Conservation (phyloP, 2,888 invertebrate genomes). For the Euclidia mi region DNA sequence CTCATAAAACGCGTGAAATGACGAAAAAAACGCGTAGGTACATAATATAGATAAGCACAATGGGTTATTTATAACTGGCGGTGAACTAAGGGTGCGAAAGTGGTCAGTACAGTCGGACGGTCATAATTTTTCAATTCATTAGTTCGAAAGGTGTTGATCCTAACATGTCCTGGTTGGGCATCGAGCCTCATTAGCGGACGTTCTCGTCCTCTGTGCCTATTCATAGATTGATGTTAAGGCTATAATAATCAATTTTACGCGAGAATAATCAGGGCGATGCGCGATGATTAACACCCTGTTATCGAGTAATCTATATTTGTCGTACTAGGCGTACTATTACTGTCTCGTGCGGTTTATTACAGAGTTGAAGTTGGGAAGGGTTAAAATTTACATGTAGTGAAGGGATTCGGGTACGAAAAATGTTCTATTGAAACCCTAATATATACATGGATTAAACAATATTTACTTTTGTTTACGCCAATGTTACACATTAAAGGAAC, state of each 20-base stretch:
- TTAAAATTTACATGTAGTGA: too few species aligned
- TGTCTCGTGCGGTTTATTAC: too few species aligned
- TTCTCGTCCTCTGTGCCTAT: conserved; percentile 59
- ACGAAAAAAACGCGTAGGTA: conserved; percentile 44
- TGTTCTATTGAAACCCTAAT: too few species aligned
- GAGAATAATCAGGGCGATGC: conserved; percentile 13
- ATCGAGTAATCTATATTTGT: neutral
- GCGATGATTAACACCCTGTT: conserved; percentile 11
- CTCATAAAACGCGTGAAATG: conserved; percentile 44
- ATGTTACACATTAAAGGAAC: too few species aligned
- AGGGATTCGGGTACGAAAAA: too few species aligned
- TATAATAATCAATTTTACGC: conserved; percentile 34
- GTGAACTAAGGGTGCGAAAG: conserved; percentile 78
- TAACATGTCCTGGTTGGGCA: conserved; percentile 78
- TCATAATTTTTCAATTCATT: conserved; percentile 87
- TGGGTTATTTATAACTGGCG: conserved; percentile 73
- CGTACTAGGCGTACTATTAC: neutral
- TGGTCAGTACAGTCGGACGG: conserved; percentile 83
- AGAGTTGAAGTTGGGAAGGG: too few species aligned
- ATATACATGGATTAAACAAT: too few species aligned
- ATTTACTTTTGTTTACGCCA: too few species aligned
- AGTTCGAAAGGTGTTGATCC: conserved; percentile 67
- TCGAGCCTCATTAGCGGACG: conserved; percentile 72
- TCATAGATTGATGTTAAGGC: conserved; percentile 30
- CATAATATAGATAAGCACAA: conserved; percentile 47